phyloP scores from a whole-genome alignment of 1,140 invertebrate species.

The Medauroidea extradentata region DNA sequence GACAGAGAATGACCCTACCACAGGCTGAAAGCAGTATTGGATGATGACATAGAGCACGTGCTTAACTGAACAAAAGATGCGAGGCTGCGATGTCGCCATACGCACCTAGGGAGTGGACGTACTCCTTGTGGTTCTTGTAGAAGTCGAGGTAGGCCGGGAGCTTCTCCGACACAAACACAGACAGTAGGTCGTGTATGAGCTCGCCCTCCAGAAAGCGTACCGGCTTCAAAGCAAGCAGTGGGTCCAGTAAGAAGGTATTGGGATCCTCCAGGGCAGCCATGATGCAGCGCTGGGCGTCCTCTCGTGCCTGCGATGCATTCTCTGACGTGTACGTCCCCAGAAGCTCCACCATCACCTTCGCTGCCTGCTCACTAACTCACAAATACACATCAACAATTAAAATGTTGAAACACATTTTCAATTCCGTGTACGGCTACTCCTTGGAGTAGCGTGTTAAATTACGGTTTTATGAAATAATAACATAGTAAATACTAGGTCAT shows the following conservation, averaged over 20 bases:
- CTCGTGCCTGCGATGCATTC: slow-evolving; percentile 91
- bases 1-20: too few species aligned
- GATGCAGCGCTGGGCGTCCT: slow-evolving; percentile 96
- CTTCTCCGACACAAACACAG: slow-evolving; percentile 94
- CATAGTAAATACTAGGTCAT: too few species aligned
- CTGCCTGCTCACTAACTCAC: slow-evolving; percentile 73
- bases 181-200: slow-evolving; percentile 91
- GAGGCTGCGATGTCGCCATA: slow-evolving; percentile 3
- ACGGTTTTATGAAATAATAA: too few species aligned
- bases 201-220: slow-evolving; percentile 94
- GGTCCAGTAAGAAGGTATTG: slow-evolving; percentile 91
- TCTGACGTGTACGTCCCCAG: slow-evolving; percentile 93
- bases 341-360: slow-evolving; percentile 95
- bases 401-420: too few species aligned
- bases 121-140: slow-evolving; percentile 90
- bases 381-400: too few species aligned
- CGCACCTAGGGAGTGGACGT: slow-evolving; percentile 79
- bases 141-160: slow-evolving; percentile 85
- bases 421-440: too few species aligned
- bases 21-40: too few species aligned
- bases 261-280: slow-evolving; percentile 91
- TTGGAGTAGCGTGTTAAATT: too few species aligned
- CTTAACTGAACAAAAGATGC: too few species aligned
- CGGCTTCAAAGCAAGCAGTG: slow-evolving; percentile 87
- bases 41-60: too few species aligned